Evolutionary conservation across 2,888 invertebrate genomes (phyloP).

Genomic region (Synergus gifuensis): DNA sequence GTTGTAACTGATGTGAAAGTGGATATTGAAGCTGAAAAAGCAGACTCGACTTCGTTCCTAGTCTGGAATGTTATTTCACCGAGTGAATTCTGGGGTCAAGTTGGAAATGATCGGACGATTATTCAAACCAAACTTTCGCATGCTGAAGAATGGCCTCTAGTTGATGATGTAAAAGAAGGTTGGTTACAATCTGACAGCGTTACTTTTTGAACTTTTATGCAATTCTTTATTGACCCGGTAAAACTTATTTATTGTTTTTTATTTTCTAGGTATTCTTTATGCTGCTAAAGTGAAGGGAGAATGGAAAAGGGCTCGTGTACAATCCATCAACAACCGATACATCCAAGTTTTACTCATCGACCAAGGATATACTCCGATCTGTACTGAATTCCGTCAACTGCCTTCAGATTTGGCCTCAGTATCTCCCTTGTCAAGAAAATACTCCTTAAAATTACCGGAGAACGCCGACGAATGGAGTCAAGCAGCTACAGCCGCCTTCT

Average conservation of each 20-base stretch:
- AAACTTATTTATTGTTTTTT: not conserved
- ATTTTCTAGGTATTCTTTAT: not conserved
- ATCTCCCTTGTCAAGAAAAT: slow-evolving; percentile 83
- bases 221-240: not conserved
- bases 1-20: slow-evolving; percentile 50
- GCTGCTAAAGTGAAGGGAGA: not conserved
- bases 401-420: slow-evolving; percentile 78
- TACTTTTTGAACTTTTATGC: not conserved
- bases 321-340: not conserved
- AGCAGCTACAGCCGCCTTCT: not conserved
- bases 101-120: slow-evolving; percentile 70
- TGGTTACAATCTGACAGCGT: not conserved
- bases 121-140: not conserved
- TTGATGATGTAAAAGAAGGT: not conserved
- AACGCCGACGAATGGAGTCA: slow-evolving; percentile 76
- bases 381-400: not conserved
- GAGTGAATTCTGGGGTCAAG: slow-evolving; percentile 73
- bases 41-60: slow-evolving; percentile 51
- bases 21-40: slow-evolving; percentile 66
- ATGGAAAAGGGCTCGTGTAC: slow-evolving; percentile 4
- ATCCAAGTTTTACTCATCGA: slow-evolving; percentile 13
- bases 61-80: slow-evolving; percentile 67
- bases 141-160: not conserved
- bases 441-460: slow-evolving; percentile 77
- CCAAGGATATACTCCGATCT: not conserved